Percentiles rank a stretch among this genome's conserved stretches.
phyloP scores from a whole-genome alignment of 30 jellyfish, hydroid and myxozoan genomes.

The Aurelia sp. region DNA sequence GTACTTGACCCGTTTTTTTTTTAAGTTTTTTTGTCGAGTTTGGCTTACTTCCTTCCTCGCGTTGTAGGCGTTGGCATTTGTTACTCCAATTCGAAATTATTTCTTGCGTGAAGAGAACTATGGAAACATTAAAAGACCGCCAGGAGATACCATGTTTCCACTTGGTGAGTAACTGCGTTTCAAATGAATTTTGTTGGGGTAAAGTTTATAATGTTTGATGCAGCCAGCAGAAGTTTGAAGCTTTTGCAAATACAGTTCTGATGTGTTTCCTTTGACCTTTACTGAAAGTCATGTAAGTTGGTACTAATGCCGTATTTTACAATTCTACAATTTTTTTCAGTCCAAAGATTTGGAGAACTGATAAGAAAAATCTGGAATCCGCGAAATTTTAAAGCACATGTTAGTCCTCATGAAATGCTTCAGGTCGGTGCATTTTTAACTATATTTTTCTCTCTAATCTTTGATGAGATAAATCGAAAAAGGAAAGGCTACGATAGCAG shows the following conservation, averaged over 20 bases:
- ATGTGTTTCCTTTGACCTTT: too few species aligned
- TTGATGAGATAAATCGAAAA: too few species aligned
- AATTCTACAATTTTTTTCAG: slow-evolving; percentile 11
- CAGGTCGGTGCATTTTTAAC: slow-evolving; percentile 39
- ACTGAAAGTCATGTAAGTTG: not conserved
- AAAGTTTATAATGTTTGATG: too few species aligned
- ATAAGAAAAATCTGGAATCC: slow-evolving; percentile 96
- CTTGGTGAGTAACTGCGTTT: slow-evolving; percentile 49
- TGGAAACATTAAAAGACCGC: slow-evolving; percentile 74
- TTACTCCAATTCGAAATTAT: slow-evolving; percentile 94
- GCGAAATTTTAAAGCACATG: slow-evolving; percentile 90
- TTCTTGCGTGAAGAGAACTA: slow-evolving; percentile 93
- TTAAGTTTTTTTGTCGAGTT: too few species aligned
- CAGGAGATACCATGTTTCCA: slow-evolving; percentile 97
- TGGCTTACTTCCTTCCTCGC: too few species aligned
- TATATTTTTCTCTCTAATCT: not conserved
- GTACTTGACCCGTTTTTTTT: too few species aligned
- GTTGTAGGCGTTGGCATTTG: slow-evolving; percentile 88
- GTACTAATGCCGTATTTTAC: not conserved
- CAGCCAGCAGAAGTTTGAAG: too few species aligned
- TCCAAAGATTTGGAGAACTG: slow-evolving; percentile 96
- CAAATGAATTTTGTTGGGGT: too few species aligned
- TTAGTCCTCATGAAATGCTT: slow-evolving; percentile 98
- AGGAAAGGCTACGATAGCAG: too few species aligned
- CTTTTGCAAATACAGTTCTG: too few species aligned